Evolutionary conservation across 2,113 vertebrate species (phyloP), one percentile per base, ranked within the genome.

Genomic region (Chaenocephalus aceratus): DNA sequence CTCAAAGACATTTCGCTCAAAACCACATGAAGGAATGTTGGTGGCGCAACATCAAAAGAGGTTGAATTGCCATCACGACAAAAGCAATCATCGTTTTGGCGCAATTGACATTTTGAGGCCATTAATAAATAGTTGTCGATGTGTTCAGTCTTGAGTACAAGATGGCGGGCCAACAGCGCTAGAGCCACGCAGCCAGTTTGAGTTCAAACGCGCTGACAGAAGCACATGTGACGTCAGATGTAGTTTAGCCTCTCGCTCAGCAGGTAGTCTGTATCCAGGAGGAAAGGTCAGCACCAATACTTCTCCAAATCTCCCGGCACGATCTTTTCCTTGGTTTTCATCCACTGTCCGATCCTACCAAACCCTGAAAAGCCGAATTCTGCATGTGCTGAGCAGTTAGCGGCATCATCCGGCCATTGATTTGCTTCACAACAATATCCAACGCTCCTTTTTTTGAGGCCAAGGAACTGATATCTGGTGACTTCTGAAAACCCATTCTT

Each of bases 171-270:
- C 34, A 13, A 34, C 26, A 1, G 2, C 3, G 15, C 15, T 13
- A 10, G 15, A 59, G 15, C 52, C 21, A 18, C 10, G 1, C 7
- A n/a, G 45, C 30, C 45, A 10, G 36, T 45, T 18, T 10, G 10
- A 53, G 4, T 68, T 69, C 54, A 15, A 15, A 15, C 4, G 30
- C 1, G 2, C 12, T 58, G 16, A 44, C 5, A 58, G n/a, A 62
- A 62, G 61, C 68, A 30, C 7, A 4, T 52, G 69, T 64, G 36
- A n/a, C 65, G 68, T 61, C 72, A 49, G 49, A n/a, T 66, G 12
- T 12, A 15, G 59, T 71, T 59, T 53, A 62, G 41, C n/a, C 4
- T 11, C 14, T 49, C 49, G 2, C 23, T 41, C 30, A 34, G 49
- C 14, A 6, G 48, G 53, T 34, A 5, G 10, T n/a, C n/a, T n/a